A percentile compares a stretch with the other conserved stretches of the same genome.
These are phyloP conservation scores for Ivindomyrus marchei DNA, from an alignment of 2,113 vertebrate genomes.

Conservation along the genomic window DNA sequence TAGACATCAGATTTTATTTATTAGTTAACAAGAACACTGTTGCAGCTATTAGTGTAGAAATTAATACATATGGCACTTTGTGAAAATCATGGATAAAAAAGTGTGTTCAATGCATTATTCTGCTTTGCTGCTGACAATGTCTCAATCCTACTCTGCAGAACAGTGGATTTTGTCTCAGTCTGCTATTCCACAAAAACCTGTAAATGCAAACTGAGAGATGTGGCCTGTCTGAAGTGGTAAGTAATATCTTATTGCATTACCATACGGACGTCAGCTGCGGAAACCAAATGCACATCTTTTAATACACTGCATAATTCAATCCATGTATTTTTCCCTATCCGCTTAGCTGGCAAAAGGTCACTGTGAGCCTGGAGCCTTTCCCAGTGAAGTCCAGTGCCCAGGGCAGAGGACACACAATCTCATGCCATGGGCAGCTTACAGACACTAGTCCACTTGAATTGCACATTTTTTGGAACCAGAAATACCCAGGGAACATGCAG, in stretches of 20 bases:
- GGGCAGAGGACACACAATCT: background rate
- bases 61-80: background rate
- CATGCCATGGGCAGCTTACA: background rate
- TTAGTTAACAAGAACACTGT: background rate
- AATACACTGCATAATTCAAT: background rate
- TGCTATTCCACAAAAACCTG: slow-evolving; percentile 91
- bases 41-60: background rate
- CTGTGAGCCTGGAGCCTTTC: background rate
- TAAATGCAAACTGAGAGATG: slow-evolving; percentile 89
- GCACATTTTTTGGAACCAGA: background rate
- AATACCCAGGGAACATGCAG: background rate
- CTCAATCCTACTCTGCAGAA: slow-evolving; percentile 49
- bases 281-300: background rate
- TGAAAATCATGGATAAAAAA: background rate
- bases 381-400: background rate
- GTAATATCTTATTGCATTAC: slow-evolving; percentile 26
- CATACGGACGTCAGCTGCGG: background rate
- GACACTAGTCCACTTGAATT: background rate
- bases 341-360: background rate
- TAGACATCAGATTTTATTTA: background rate
- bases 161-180: slow-evolving; percentile 89
- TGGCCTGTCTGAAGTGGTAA: slow-evolving; percentile 93
- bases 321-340: background rate
- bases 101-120: background rate
- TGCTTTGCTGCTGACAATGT: background rate